Conservation (phyloP, 2,113 vertebrate genomes). For the Alligator mississippiensis region DNA sequence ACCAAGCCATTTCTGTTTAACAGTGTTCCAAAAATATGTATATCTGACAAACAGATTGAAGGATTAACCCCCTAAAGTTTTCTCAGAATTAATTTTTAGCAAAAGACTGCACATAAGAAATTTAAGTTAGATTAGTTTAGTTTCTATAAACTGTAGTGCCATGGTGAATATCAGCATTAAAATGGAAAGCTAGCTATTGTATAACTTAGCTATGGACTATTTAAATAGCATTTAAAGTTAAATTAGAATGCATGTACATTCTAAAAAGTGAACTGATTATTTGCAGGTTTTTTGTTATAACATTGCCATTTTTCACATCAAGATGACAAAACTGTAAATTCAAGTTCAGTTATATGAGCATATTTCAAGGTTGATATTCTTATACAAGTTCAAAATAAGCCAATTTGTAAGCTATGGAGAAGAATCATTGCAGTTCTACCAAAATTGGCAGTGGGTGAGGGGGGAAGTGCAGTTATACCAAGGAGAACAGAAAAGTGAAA, state of each 20-base stretch:
- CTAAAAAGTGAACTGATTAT: background rate
- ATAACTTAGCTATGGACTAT: background rate
- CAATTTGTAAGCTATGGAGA: background rate
- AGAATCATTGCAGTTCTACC: background rate
- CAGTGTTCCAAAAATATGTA: background rate
- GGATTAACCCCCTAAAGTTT: background rate
- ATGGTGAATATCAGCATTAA: background rate
- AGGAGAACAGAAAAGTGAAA: constrained; percentile 12
- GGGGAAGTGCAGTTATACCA: constrained; percentile 12
- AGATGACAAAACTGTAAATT: background rate
- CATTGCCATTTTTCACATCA: background rate
- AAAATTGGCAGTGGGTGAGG: background rate
- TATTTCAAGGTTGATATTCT: background rate
- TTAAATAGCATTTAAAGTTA: background rate
- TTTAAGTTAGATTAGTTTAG: background rate
- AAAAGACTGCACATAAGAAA: background rate
- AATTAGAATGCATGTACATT: constrained; percentile 1
- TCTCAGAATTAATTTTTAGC: background rate
- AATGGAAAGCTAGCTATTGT: background rate
- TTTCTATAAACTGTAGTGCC: background rate
- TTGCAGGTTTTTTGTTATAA: background rate
- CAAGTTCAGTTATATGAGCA: background rate
- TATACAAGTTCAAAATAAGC: background rate
- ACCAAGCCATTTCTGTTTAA: background rate
- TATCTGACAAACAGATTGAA: background rate